Base-by-base conservation (phyloP, 2,888 invertebrate species). In the Cheilosia grossa region DNA sequence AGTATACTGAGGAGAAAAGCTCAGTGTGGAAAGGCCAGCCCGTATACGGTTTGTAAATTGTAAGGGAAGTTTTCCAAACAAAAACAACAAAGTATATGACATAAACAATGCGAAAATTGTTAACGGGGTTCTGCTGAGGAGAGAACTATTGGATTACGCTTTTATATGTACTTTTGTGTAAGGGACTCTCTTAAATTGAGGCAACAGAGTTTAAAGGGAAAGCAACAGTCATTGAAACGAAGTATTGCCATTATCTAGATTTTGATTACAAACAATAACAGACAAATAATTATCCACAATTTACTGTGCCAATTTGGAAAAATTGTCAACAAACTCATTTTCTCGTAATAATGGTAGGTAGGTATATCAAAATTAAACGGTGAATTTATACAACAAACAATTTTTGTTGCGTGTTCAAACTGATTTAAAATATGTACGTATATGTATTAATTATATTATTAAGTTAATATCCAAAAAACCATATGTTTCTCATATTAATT, bases 1-100 rank as follows among this genome's bases (percentile, higher is more conserved):
- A 80, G 70, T 83, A 80, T 83, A 83, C 83, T 83, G 80, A 80
- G 59, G 63, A 66, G 64, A 58, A 82, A 83, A 83, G 83, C 83
- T 83, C 66, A 54, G 7, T 7, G 27, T 27, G 53, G n/a, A 53
- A 54, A 63, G 44, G 49, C 54, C 17, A 47, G 61, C 21, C 49
- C 10, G n/a, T 44, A 58, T 4, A 49, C 27, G 2, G 44, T 24
- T 37, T 61, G 40, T 9, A 27, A 37, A 21, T 37, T 61, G 40
- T 9, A 27, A 37, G 30, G 54, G 27, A 59, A 13, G 42, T 77
- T 69, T 64, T 19, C 10, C 13, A 30, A 37, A 61, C 21, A 40
- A 58, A 30, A 69, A 33, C 33, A 79, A 69, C 61, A 72, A 30
- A 30, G 58, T 47, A 78, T 53, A 54, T 37, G 54, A 51, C 21